Evolutionary conservation across 2,113 vertebrate genomes (phyloP), one percentile per base, ranked within the genome.

Genomic region (Agelaius phoeniceus): DNA sequence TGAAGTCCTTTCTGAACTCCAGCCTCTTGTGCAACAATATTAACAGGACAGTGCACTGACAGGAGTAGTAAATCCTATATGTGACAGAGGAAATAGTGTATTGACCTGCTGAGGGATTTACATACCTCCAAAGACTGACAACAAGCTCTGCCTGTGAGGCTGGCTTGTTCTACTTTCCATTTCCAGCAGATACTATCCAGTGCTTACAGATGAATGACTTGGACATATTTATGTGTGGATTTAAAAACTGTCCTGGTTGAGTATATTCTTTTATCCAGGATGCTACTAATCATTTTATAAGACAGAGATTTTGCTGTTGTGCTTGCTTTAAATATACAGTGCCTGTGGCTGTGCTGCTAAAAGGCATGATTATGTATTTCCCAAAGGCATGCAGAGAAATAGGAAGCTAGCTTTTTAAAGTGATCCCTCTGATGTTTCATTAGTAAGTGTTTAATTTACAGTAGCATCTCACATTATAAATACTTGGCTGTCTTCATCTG

Each of bases 391-490:
- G 11, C 73, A 37, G 80, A 72, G 92, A 81, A 92, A 94, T 44
- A 46, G 58, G 65, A 86, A 90, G 76, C 72, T 88, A 46, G 57
- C 22, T 94, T 82, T 97, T 91, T 87, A 4, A 90, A 83, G 55
- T 84, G 39, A 94, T 94, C 57, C 62, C 88, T 80, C 95, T 96
- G 63, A 89, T 97, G 90, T 93, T 96, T 78, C 96, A 90, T 93
- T 96, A 95, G 48, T 37, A 85, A 96, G 55, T 1, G 0, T 89
- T 96, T 97, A 92, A 94, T 95, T 83, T 96, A 76, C 82, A 35
- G 86, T 91, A 95, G 90, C 65, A 72, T 8, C 94, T 48, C 73
- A 2, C 76, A 86, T 97, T 97, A 94, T 95, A 97, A 97, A 84
- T 85, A 83, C 37, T 94, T 85, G 90, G 19, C 84, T 93, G 15